Evolutionary conservation across 2,113 vertebrate species (phyloP).

Genomic region (Chamaetylas fuelleborni): DNA sequence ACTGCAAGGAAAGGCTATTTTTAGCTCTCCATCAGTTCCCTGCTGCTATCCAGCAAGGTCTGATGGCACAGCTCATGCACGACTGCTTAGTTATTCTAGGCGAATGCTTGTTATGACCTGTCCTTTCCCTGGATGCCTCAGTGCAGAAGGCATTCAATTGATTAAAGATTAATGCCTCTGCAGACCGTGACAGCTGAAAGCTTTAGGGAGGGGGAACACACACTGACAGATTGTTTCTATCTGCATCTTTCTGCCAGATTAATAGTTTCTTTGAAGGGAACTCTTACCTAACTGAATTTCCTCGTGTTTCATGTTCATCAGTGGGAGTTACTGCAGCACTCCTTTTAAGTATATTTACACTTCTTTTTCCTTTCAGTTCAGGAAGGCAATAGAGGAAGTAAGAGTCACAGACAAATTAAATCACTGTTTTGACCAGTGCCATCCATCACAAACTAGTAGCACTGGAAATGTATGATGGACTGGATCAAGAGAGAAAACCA

Average conservation of each 20-base stretch:
- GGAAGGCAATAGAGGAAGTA: neutral
- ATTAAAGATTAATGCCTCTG: conserved; percentile 80
- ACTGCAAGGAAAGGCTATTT: conserved; percentile 76
- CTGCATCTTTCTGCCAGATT: conserved; percentile 59
- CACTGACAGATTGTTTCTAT: conserved; percentile 49
- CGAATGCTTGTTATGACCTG: conserved; percentile 51
- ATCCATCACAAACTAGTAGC: neutral
- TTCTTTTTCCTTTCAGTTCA: neutral
- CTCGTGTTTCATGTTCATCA: neutral
- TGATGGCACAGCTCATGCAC: conserved; percentile 60
- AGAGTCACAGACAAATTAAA: neutral
- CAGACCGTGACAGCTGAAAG: conserved; percentile 64
- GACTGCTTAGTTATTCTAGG: conserved; percentile 64
- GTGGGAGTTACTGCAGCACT: neutral
- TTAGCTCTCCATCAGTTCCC: conserved; percentile 65
- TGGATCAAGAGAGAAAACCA: neutral
- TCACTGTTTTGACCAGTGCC: too few species aligned
- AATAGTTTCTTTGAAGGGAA: neutral
- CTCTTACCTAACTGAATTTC: neutral
- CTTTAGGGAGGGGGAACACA: conserved; percentile 33
- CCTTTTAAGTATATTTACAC: neutral
- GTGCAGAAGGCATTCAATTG: conserved; percentile 67
- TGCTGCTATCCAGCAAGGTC: conserved; percentile 65
- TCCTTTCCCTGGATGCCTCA: conserved; percentile 50
- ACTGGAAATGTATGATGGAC: neutral